Conservation (phyloP, 2,797 vertebrate genomes). For the Hirundo rustica region DNA sequence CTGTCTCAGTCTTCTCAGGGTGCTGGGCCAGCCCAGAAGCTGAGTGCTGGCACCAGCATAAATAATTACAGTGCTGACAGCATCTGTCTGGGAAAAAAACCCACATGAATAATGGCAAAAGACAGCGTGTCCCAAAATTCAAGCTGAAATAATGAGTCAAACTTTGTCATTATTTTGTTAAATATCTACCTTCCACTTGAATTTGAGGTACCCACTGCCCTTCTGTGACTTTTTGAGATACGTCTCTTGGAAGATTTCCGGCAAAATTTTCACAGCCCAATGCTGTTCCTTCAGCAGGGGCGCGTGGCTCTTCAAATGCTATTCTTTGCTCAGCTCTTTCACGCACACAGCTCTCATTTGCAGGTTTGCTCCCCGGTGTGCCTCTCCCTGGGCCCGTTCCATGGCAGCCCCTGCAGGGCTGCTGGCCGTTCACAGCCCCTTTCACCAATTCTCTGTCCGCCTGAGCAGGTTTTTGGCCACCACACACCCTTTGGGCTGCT, state of each 20-base stretch:
- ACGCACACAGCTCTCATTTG: fast-evolving
- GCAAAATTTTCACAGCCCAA: not conserved
- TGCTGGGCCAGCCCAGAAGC: not conserved
- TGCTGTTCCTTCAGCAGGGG: not conserved
- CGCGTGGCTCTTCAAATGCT: not conserved
- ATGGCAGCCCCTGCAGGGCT: not conserved
- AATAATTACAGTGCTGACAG: not conserved
- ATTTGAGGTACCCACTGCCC: not conserved
- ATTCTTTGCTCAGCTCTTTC: fast-evolving
- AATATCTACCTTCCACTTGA: not conserved
- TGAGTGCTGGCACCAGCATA: not conserved
- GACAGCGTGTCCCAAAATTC: not conserved
- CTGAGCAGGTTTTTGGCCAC: not conserved
- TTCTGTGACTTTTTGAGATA: not conserved
- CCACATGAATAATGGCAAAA: not conserved
- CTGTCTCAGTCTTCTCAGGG: not conserved
- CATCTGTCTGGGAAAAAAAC: not conserved
- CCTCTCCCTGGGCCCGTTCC: fast-evolving
- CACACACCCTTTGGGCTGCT: not conserved
- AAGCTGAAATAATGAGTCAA: not conserved
- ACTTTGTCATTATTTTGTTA: not conserved
- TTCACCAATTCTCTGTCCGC: not conserved
- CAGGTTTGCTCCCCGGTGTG: fast-evolving
- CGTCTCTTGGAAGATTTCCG: not conserved
- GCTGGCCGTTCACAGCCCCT: not conserved